Conservation (phyloP, 1,140 invertebrate genomes). For the Eufriesea mexicana region DNA sequence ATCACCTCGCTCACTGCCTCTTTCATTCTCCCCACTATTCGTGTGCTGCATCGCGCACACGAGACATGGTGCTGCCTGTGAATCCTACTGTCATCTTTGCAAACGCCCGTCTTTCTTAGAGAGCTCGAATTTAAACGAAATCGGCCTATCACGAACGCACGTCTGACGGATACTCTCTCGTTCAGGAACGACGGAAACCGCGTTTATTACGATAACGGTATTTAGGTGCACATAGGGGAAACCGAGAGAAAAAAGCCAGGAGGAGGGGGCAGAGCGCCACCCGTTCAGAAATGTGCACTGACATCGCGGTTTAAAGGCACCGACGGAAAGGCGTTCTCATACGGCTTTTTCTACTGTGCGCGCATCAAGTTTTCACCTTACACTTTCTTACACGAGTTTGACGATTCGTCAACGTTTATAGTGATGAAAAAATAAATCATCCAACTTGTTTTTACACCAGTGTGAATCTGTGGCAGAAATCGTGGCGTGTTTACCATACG, state of each 20-base stretch:
- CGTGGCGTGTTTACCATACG: constrained; percentile 55
- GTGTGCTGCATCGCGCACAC: constrained; percentile 72
- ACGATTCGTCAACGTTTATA: constrained; percentile 3
- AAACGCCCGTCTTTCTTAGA: constrained; percentile 57
- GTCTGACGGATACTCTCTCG: not conserved
- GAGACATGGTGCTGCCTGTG: constrained; percentile 64
- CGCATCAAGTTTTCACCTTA: constrained; percentile 52
- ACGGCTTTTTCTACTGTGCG: constrained; percentile 60
- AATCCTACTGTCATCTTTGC: constrained; percentile 68
- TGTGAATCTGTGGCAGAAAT: constrained; percentile 8
- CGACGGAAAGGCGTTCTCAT: constrained; percentile 60
- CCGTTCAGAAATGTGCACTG: constrained; percentile 64
- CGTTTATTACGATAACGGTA: constrained; percentile 39
- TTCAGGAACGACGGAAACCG: not conserved
- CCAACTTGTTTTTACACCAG: not conserved
- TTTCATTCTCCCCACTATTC: constrained; percentile 61
- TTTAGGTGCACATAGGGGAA: constrained; percentile 36
- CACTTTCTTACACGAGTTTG: constrained; percentile 25
- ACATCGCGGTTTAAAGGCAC: constrained; percentile 64
- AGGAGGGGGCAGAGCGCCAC: constrained; percentile 50
- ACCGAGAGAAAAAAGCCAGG: constrained; percentile 28
- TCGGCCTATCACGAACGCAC: constrained; percentile 15
- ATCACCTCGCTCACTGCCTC: constrained; percentile 47
- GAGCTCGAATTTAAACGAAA: constrained; percentile 27
- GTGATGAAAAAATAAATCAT: constrained; percentile 3